phyloP scores from a whole-genome alignment of 2,888 invertebrate genomes.

The Lasioglossum morio region DNA sequence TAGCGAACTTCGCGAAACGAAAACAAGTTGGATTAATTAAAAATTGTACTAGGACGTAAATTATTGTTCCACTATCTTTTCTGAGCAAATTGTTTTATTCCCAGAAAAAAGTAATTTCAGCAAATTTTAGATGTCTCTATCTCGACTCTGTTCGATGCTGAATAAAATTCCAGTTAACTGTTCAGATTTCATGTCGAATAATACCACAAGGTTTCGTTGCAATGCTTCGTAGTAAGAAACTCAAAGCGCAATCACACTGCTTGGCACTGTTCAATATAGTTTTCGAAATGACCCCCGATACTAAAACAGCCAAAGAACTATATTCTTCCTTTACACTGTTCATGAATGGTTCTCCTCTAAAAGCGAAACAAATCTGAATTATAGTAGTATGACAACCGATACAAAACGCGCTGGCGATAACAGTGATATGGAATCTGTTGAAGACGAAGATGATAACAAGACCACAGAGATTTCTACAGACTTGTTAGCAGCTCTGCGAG shows the following conservation, averaged over 20 bases:
- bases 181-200: neutral
- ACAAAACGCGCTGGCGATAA: slow-evolving; percentile 88
- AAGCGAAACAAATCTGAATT: slow-evolving; percentile 61
- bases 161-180: neutral
- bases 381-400: slow-evolving; percentile 87
- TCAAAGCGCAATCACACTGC: neutral
- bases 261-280: neutral
- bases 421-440: slow-evolving; percentile 89
- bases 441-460: slow-evolving; percentile 88
- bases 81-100: neutral
- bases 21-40: neutral
- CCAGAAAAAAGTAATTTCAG: neutral
- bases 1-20: neutral
- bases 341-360: neutral
- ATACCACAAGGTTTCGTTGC: neutral
- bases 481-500: slow-evolving; percentile 87
- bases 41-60: neutral
- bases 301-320: neutral
- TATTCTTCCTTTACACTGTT: neutral
- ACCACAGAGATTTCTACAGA: slow-evolving; percentile 85
- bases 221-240: neutral
- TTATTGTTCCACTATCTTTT: neutral
- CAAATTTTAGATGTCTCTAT: neutral
- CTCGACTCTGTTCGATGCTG: neutral
- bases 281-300: neutral